These are phyloP conservation scores for Poeciliopsis presidionis DNA, from an alignment of 2,797 vertebrate species.

Conservation along the genomic window DNA sequence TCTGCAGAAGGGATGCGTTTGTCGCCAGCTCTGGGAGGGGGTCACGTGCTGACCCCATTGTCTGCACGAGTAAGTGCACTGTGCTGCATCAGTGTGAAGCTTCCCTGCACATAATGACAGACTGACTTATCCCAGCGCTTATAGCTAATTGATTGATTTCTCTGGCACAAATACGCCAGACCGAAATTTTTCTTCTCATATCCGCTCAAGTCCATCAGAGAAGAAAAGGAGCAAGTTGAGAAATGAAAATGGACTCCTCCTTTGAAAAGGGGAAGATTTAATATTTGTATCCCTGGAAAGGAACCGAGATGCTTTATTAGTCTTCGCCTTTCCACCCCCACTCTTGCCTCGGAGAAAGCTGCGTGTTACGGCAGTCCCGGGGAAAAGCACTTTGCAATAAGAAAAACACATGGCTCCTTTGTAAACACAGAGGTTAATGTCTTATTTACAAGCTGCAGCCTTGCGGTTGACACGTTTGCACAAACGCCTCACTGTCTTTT, in stretches of 20 bases:
- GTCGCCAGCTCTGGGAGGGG: slow-evolving; percentile 62
- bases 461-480: slow-evolving; percentile 46
- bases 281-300: slow-evolving; percentile 75
- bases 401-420: slow-evolving; percentile 55
- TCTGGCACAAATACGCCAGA: slow-evolving; percentile 56
- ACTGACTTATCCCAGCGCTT: slow-evolving; percentile 56
- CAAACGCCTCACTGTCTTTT: slow-evolving; percentile 41
- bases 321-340: slow-evolving; percentile 50
- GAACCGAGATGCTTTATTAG: slow-evolving; percentile 73
- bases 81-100: slow-evolving; percentile 59
- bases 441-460: slow-evolving; percentile 61
- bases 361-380: slow-evolving; percentile 22
- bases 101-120: slow-evolving; percentile 50
- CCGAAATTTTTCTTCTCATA: slow-evolving; percentile 45
- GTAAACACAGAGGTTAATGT: slow-evolving; percentile 72
- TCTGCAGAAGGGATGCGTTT: slow-evolving; percentile 73
- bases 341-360: slow-evolving; percentile 32
- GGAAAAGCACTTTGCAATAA: slow-evolving; percentile 58
- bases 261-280: slow-evolving; percentile 66
- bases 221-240: slow-evolving; percentile 31
- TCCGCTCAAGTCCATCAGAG: slow-evolving; percentile 44
- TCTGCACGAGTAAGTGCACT: slow-evolving; percentile 78
- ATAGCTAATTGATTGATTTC: slow-evolving; percentile 76
- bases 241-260: slow-evolving; percentile 51
- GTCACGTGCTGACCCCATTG: slow-evolving; percentile 86